Base-by-base conservation (phyloP, 2,797 vertebrate genomes). In the Typhlichthys eigenmanni region DNA sequence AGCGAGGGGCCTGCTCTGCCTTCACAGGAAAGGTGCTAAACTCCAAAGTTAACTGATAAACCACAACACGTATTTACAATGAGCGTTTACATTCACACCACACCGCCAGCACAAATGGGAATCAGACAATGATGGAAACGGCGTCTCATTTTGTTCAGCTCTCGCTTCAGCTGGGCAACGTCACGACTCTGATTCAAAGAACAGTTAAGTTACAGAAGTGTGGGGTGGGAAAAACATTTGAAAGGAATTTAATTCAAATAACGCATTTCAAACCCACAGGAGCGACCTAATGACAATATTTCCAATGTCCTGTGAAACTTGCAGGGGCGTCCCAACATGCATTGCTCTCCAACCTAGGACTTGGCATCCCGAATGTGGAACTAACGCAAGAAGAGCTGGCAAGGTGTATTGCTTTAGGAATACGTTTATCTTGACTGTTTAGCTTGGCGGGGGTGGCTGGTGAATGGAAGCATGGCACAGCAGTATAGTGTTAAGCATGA, bases 391-490 rank as follows among this genome's bases (percentile, higher is more conserved):
- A 68, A 8, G 55, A 76, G 70, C 60, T 54, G 58, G 74, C 61
- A 14, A 75, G 74, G 78, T 60, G 74, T 74, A 74, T 61, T 55
- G 62, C 81, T 79, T 60, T 13, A 64, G 69, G 69, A 58, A 79
- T 76, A 71, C 78, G 78, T 88, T 85, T 83, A 81, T 88, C 87
- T 81, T 69, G 80, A 80, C 79, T 90, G 87, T 91, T 92, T 90
- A 79, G 56, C 47, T 90, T 90, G 90, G 88, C 88, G 32, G 71
- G 34, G 55, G 47, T 0, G 14, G 79, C 61, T 43, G 75, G 67
- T 59, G 79, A 79, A 48, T 29, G 64, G 75, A 60, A 83, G 78
- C 66, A 29, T 55, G 67, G 79, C 51, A 62, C 38, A 43, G 71
- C 69, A n/a, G 71, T 56, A 24, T 24, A 10, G 58, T 29, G 79